Evolutionary conservation across 2,113 vertebrate species (phyloP).

Genomic region (Rhea americana): DNA sequence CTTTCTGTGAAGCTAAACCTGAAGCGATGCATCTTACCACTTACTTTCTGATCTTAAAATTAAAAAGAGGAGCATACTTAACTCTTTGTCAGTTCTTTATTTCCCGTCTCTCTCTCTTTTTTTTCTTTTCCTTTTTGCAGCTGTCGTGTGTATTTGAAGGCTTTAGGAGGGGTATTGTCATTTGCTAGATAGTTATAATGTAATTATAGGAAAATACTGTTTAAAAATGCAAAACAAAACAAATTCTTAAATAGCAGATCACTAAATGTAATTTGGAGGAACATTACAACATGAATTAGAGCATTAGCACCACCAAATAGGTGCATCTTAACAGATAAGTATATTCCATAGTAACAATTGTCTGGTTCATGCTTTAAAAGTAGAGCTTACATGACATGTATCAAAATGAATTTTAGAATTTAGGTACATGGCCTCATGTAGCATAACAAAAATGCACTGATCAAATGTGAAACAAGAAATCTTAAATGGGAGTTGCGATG

Average conservation of each 20-base stretch:
- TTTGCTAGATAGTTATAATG: background rate
- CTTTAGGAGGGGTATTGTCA: background rate
- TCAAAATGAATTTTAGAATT: background rate
- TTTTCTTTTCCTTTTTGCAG: background rate
- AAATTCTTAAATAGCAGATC: background rate
- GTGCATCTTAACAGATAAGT: background rate
- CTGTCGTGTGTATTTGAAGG: background rate
- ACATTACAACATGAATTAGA: background rate
- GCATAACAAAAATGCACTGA: background rate
- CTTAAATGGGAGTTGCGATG: background rate
- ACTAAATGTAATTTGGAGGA: background rate
- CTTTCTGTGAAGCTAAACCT: background rate
- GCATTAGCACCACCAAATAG: background rate
- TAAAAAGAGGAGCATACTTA: rapidly evolving
- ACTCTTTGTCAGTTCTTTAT: background rate
- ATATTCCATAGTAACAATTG: background rate
- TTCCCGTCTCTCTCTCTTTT: background rate
- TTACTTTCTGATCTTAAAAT: background rate
- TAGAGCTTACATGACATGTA: background rate
- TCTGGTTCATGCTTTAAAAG: background rate
- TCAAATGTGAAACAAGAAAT: background rate
- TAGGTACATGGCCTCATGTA: no score
- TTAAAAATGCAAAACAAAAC: background rate
- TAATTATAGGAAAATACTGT: no score
- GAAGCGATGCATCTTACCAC: background rate